These are phyloP conservation scores for Paraescarpia echinospica DNA, from an alignment of 1,140 invertebrate genomes.

Conservation along the genomic window DNA sequence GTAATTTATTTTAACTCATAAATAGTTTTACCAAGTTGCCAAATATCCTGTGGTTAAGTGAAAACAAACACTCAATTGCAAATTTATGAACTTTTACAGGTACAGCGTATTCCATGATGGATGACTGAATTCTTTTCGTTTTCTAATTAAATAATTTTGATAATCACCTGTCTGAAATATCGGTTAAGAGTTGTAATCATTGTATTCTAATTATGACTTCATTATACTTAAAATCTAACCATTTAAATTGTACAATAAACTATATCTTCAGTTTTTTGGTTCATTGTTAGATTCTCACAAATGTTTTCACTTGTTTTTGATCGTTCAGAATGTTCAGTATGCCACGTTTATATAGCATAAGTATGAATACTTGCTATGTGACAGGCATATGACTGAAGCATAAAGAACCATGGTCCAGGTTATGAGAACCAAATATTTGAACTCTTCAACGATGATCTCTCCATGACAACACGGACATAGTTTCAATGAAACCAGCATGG, in stretches of 20 bases:
- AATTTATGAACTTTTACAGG: no score
- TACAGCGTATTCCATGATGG: no score
- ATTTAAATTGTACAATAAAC: no score
- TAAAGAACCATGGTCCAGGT: background rate
- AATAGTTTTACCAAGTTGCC: background rate
- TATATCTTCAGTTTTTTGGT: background rate
- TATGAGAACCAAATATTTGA: background rate
- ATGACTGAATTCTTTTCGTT: no score
- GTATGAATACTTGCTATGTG: background rate
- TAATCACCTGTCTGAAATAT: no score
- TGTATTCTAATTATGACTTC: no score
- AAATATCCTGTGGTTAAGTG: no score
- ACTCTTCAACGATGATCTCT: background rate
- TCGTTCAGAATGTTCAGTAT: background rate
- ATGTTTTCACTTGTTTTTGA: background rate
- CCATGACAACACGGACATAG: background rate
- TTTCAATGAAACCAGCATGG: conserved; percentile 33
- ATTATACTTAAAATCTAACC: no score
- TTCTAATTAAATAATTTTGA: no score
- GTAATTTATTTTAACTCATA: no score
- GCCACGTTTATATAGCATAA: background rate
- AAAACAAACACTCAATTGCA: background rate
- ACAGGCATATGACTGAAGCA: background rate
- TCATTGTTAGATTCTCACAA: background rate
- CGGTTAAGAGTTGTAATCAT: no score